Conservation (phyloP, 2,888 invertebrate species). For the Trissolcus japonicus region DNA sequence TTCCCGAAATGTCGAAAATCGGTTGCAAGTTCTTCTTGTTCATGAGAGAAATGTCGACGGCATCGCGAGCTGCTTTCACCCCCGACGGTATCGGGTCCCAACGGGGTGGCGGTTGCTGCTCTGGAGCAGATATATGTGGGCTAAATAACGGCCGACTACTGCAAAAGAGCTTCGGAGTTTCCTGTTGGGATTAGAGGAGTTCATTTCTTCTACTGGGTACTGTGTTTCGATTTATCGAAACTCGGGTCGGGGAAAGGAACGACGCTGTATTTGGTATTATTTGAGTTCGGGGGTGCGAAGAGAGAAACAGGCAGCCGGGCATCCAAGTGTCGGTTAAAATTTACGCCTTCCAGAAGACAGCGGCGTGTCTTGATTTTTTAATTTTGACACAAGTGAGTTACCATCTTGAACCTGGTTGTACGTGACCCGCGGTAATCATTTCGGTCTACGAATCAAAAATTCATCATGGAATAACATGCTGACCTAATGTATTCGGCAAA, state of each 20-base stretch:
- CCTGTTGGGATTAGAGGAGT: constrained; percentile 59
- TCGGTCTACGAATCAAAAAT: not conserved
- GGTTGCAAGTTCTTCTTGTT: constrained; percentile 24
- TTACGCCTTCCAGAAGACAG: constrained; percentile 13
- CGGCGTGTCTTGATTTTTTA: constrained; percentile 11
- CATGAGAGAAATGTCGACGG: constrained; percentile 24
- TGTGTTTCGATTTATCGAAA: constrained; percentile 59
- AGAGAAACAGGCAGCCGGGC: not conserved
- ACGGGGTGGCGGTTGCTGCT: constrained; percentile 21
- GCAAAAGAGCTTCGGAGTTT: constrained; percentile 42
- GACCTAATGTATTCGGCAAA: no score
- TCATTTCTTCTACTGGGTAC: constrained; percentile 59
- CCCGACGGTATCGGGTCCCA: constrained; percentile 28
- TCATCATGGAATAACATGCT: no score
- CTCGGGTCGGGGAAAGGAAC: constrained; percentile 30
- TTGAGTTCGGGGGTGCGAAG: constrained; percentile 4
- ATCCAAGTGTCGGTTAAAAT: constrained; percentile 36
- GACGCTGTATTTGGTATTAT: constrained; percentile 26
- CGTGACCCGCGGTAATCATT: constrained; percentile 12
- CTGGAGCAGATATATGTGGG: constrained; percentile 31
- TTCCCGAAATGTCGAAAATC: constrained; percentile 53
- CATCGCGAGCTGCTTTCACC: constrained; percentile 27
- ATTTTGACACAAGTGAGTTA: constrained; percentile 5
- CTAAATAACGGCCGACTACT: constrained; percentile 49
- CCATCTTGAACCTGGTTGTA: not conserved